These are phyloP conservation scores for Brachyalestes nurse DNA, from an alignment of 2,797 vertebrate genomes.

Conservation along the genomic window DNA sequence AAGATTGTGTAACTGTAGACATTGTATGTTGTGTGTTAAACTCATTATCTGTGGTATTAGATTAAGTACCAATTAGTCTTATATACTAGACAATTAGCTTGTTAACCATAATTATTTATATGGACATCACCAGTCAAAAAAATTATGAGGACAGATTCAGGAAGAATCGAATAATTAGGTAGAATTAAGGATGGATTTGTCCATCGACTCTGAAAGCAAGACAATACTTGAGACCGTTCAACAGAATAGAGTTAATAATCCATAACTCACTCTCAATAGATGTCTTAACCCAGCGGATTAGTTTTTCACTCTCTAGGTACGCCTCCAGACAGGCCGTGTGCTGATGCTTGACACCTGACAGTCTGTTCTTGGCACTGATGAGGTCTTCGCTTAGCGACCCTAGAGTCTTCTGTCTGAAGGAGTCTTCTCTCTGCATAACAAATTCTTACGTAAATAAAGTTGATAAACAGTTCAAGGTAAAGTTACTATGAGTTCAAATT, in stretches of 20 bases:
- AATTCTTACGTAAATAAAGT: slow-evolving; percentile 9
- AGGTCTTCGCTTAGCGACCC: slow-evolving; percentile 65
- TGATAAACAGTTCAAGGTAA: not conserved
- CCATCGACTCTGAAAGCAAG: too few relatives aligned
- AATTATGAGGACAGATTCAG: too few relatives aligned
- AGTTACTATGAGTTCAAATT: not conserved
- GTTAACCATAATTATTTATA: too few relatives aligned
- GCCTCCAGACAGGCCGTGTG: slow-evolving; percentile 71
- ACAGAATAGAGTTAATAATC: not conserved
- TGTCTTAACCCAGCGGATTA: slow-evolving; percentile 72
- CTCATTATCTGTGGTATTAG: too few relatives aligned
- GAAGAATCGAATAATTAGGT: not conserved
- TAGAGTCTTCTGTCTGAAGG: slow-evolving; percentile 66
- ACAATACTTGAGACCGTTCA: not conserved
- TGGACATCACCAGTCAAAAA: too few relatives aligned
- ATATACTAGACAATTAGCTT: too few relatives aligned
- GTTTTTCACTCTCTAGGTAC: slow-evolving; percentile 65
- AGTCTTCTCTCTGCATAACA: slow-evolving; percentile 64
- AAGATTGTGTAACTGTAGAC: too few relatives aligned
- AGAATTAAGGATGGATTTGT: too few relatives aligned
- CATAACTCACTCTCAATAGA: slow-evolving; percentile 67
- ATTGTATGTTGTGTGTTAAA: too few relatives aligned
- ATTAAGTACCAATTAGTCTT: too few relatives aligned
- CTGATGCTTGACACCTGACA: slow-evolving; percentile 62
- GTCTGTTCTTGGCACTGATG: slow-evolving; percentile 61